phyloP scores from a whole-genome alignment of 2,888 invertebrate genomes.

The Heliconius cydno region DNA sequence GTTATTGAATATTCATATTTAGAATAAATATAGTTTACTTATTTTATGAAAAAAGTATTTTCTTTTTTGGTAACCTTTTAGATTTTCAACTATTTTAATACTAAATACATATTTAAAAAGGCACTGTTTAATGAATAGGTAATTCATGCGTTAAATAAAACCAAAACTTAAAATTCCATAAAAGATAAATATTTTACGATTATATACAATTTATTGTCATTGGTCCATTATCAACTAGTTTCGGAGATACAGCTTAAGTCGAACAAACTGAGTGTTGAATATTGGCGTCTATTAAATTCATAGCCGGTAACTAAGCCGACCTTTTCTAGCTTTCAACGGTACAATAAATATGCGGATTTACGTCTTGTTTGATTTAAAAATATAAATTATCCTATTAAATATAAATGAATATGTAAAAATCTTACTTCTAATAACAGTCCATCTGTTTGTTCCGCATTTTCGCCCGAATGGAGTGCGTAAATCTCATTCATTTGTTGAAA shows the following conservation, averaged over 20 bases:
- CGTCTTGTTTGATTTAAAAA: constrained; percentile 6
- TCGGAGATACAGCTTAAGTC: constrained; percentile 2
- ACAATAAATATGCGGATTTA: constrained; percentile 26
- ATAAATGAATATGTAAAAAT: not conserved
- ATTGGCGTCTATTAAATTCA: constrained; percentile 24
- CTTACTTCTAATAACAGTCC: not conserved
- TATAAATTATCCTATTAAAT: not conserved
- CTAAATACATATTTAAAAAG: not conserved
- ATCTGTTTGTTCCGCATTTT: too few relatives aligned
- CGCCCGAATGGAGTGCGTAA: too few relatives aligned
- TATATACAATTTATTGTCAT: constrained; percentile 52
- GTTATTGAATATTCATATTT: not conserved
- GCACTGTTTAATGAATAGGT: too few relatives aligned
- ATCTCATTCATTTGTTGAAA: too few relatives aligned
- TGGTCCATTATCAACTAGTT: constrained; percentile 51
- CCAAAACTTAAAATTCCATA: too few relatives aligned
- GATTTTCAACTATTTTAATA: not conserved
- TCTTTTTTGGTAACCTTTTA: not conserved
- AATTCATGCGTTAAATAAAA: too few relatives aligned
- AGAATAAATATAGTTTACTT: not conserved
- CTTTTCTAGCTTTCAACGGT: constrained; percentile 26
- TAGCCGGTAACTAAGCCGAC: constrained; percentile 10
- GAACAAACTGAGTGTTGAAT: constrained; percentile 20
- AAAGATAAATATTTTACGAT: not conserved
- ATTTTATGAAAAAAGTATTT: not conserved